Evolutionary conservation across 1,140 invertebrate species (phyloP).

Genomic region (Philotrypesis tridentata): DNA sequence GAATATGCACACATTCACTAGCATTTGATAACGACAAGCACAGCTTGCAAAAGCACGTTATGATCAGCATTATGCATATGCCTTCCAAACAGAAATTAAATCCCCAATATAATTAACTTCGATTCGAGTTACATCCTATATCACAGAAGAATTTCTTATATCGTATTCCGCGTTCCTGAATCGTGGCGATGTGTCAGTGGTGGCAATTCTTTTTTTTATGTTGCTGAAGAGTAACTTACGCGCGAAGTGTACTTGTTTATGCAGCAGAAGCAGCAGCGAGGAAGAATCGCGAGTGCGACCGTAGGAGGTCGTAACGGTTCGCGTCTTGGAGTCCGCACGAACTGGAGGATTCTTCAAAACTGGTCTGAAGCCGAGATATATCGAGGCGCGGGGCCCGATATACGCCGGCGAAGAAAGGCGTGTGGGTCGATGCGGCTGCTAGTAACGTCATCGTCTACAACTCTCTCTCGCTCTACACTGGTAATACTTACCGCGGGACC

Average conservation of each 20-base stretch:
- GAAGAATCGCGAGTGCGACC: not conserved
- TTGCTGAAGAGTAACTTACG: not conserved
- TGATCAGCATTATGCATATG: not conserved
- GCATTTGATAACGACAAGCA: slow-evolving; percentile 1
- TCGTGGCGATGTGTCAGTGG: not conserved
- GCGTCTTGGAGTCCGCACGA: slow-evolving; percentile 50
- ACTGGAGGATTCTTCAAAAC: slow-evolving; percentile 64
- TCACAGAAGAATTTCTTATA: not conserved
- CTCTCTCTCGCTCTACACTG: slow-evolving; percentile 63
- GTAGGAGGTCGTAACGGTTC: slow-evolving; percentile 29
- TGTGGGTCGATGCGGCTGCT: slow-evolving; percentile 54
- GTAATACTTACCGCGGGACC: slow-evolving; percentile 44
- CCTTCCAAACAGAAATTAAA: not conserved
- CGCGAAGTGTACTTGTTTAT: not conserved
- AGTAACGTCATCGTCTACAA: slow-evolving; percentile 58
- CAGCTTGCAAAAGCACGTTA: not conserved
- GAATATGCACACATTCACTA: not conserved
- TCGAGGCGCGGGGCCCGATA: slow-evolving; percentile 48
- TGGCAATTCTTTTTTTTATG: not conserved
- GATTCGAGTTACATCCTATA: not conserved
- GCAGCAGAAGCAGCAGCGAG: no score
- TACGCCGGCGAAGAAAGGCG: slow-evolving; percentile 54
- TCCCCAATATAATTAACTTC: not conserved
- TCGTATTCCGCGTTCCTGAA: not conserved
- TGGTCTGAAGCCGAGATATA: slow-evolving; percentile 52